Evolutionary conservation across 1,140 invertebrate species (phyloP).

Genomic region (Dreissena polymorpha): DNA sequence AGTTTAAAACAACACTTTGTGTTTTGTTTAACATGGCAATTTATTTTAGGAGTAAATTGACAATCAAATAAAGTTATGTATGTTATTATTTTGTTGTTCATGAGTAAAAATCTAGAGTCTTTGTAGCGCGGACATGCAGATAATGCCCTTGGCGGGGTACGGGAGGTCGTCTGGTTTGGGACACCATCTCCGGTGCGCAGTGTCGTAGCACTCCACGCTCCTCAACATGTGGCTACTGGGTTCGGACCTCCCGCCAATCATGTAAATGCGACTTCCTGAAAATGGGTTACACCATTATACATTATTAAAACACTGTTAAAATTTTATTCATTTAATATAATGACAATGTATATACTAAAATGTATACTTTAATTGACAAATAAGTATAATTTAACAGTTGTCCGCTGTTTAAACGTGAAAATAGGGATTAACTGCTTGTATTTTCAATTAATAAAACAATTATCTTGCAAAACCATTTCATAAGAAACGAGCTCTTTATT

Average conservation of each 20-base stretch:
- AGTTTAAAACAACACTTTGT: no score
- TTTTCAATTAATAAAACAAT: no score
- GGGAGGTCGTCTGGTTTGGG: background rate
- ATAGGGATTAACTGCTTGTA: no score
- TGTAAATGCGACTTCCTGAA: conserved; percentile 25
- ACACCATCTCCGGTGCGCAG: background rate
- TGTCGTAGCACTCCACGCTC: conserved; percentile 25
- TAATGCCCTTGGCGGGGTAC: background rate
- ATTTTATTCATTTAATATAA: background rate
- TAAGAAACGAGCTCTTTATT: no score
- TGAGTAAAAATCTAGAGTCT: no score
- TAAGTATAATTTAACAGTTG: no score
- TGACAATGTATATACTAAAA: background rate
- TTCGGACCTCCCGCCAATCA: conserved; percentile 27
- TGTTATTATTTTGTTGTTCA: no score
- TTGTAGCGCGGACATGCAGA: conserved; percentile 7
- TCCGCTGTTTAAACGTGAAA: no score
- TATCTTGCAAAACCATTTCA: no score
- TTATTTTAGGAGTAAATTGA: no score
- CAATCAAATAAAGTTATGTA: no score
- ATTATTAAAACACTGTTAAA: background rate
- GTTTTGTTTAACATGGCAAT: no score
- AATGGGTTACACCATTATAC: background rate
- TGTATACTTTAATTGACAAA: background rate
- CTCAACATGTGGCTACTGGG: background rate